These are phyloP conservation scores for Pogoniulus pusillus DNA, from an alignment of 2,797 vertebrate genomes.

Conservation along the genomic window DNA sequence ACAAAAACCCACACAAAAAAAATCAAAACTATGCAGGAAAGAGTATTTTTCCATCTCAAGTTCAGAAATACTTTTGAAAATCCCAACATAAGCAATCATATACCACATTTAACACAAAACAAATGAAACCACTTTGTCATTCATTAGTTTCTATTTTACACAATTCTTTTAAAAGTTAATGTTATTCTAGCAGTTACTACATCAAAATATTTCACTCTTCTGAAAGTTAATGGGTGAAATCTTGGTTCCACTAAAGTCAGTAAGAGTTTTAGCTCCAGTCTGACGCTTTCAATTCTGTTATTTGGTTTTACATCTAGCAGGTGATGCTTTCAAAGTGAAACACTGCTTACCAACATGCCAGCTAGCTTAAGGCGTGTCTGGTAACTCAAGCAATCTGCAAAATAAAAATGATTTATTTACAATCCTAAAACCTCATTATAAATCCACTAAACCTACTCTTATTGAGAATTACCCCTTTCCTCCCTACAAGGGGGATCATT, in stretches of 20 bases:
- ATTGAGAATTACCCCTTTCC: not conserved
- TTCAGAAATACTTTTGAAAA: conserved; percentile 8
- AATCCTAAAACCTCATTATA: not conserved
- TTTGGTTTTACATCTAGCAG: not conserved
- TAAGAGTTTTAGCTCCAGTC: not conserved
- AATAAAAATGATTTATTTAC: conserved; percentile 6
- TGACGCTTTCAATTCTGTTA: not conserved
- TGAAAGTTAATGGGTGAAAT: not conserved
- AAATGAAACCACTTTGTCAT: not conserved
- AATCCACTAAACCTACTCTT: not conserved
- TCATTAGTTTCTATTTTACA: not conserved
- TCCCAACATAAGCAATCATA: not conserved
- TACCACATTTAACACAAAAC: not conserved
- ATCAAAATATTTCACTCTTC: not conserved
- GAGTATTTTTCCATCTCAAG: not conserved
- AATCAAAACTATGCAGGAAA: not conserved
- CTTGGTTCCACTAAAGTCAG: not conserved
- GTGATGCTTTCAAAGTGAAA: conserved; percentile 19
- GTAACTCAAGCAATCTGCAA: conserved; percentile 87
- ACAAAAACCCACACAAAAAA: not conserved
- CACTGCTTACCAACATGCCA: conserved; percentile 90
- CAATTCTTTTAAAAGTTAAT: not conserved
- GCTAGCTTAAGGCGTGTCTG: conserved; percentile 87
- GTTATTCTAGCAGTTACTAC: not conserved
- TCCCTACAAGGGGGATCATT: not conserved